Conservation (phyloP, 2,797 vertebrate species). For the Alosa sapidissima region DNA sequence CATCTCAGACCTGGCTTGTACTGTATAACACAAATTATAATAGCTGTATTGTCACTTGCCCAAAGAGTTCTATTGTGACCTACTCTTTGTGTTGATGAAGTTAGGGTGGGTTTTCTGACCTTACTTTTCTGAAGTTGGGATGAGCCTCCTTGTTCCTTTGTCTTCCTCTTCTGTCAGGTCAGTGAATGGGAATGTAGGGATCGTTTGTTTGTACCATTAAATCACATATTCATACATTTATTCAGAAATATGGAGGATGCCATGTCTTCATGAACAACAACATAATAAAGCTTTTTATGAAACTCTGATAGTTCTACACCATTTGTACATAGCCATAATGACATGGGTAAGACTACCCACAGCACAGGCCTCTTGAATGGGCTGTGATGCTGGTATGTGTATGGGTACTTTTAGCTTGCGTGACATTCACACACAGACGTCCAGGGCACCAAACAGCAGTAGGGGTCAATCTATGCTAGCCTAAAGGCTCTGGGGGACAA, state of each 20-base stretch:
- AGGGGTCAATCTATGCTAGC: constrained; percentile 3
- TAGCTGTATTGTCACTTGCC: background rate
- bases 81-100: background rate
- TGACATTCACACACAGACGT: background rate
- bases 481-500: background rate
- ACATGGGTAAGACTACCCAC: background rate
- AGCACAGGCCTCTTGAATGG: background rate
- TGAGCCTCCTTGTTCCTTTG: background rate
- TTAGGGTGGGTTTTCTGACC: background rate
- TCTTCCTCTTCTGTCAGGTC: background rate
- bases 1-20: background rate
- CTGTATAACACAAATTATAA: background rate
- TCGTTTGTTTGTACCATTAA: background rate
- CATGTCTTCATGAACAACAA: background rate
- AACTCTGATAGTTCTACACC: no score
- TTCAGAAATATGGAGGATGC: background rate
- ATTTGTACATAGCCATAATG: background rate
- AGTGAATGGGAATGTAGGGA: background rate
- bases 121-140: no score
- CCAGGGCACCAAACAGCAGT: background rate
- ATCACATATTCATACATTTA: background rate
- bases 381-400: background rate
- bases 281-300: no score
- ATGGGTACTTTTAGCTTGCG: background rate
- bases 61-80: background rate